phyloP scores from a whole-genome alignment of 2,888 invertebrate species.

The Tenthredo distinguenda region DNA sequence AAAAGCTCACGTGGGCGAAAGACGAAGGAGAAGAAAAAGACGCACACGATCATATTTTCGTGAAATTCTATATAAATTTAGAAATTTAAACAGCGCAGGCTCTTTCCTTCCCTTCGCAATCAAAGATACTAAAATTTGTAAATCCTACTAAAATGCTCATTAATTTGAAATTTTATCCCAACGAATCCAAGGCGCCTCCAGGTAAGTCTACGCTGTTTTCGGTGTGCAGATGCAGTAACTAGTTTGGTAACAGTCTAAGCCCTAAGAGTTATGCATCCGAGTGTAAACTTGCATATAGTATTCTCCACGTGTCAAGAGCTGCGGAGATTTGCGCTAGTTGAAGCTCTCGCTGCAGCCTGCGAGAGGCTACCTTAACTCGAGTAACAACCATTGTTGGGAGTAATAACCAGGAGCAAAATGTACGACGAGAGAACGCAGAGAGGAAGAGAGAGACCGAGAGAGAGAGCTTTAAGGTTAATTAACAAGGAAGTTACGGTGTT shows the following conservation, averaged over 20 bases:
- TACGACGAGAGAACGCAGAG: constrained; percentile 10
- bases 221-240: not conserved
- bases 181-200: not conserved
- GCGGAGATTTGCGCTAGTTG: constrained; percentile 24
- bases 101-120: not conserved
- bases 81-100: not conserved
- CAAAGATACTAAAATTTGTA: not conserved
- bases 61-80: not conserved
- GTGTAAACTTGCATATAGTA: constrained; percentile 34
- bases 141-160: not conserved
- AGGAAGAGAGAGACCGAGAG: not conserved
- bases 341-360: constrained; percentile 13
- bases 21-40: not conserved
- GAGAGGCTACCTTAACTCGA: constrained; percentile 36
- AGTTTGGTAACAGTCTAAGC: constrained; percentile 33
- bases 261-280: constrained; percentile 27
- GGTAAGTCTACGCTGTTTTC: not conserved
- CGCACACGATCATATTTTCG: not conserved
- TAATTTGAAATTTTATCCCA: not conserved
- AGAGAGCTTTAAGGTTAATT: constrained; percentile 24
- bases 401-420: constrained; percentile 37
- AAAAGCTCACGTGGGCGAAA: not conserved
- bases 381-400: constrained; percentile 36
- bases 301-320: constrained; percentile 27
- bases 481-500: constrained; percentile 35